phyloP scores from a whole-genome alignment of 2,888 invertebrate species.

The Catocala sponsa region DNA sequence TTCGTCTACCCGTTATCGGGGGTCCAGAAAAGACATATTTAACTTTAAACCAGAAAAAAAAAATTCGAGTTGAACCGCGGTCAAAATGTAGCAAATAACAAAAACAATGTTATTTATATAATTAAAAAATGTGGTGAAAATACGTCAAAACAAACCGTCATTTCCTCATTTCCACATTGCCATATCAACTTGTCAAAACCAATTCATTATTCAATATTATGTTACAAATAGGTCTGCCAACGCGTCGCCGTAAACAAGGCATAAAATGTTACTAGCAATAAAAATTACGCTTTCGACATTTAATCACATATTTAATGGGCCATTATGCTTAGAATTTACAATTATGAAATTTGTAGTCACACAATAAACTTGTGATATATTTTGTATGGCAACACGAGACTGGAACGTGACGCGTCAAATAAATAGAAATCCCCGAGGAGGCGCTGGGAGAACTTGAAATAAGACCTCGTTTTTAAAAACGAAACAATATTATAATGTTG shows the following conservation, averaged over 20 bases:
- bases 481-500: too few relatives aligned
- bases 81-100: too few relatives aligned
- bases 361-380: constrained; percentile 3
- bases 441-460: too few relatives aligned
- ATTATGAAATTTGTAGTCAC: constrained; percentile 15
- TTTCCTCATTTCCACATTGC: constrained; percentile 4
- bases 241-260: constrained; percentile 12
- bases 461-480: too few relatives aligned
- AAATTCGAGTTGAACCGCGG: too few relatives aligned
- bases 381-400: background rate
- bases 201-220: constrained; percentile 8
- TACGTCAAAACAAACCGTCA: background rate
- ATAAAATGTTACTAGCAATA: constrained; percentile 23
- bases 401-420: too few relatives aligned
- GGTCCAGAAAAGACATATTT: background rate
- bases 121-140: too few relatives aligned
- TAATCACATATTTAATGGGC: constrained; percentile 26
- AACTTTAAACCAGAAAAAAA: too few relatives aligned
- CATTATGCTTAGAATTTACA: constrained; percentile 22
- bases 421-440: too few relatives aligned
- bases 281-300: constrained; percentile 20
- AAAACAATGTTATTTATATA: too few relatives aligned
- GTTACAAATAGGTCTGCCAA: constrained; percentile 16
- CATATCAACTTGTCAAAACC: constrained; percentile 6
- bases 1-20: too few relatives aligned